Base-by-base conservation (phyloP, 2,113 vertebrate genomes). In the Gallinago paraguaiae region DNA sequence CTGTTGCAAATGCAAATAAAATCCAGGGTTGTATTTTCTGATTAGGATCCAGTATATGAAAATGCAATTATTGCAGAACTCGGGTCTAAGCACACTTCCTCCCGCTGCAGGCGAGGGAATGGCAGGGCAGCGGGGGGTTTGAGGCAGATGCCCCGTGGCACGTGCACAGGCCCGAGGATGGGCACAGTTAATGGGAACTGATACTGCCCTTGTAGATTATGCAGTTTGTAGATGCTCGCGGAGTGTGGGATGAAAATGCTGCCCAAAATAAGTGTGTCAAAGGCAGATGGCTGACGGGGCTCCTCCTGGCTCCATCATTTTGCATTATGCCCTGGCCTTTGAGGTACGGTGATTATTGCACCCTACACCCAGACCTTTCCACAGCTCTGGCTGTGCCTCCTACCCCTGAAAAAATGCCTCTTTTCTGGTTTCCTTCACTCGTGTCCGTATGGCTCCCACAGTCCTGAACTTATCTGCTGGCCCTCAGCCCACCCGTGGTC, bases 401-500 rank as follows among this genome's bases (percentile, higher is more conserved):
- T 14, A 13, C 24, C 12, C 74, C 68, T n/a, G 33, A 45, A 20
- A 53, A 54, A 61, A 17, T 2, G 31, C 24, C 10, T 51, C 65
- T 57, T 37, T 28, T 33, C 86, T 35, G 23, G 23, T 78, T 54
- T 43, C 48, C 31, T 15, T n/a, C 27, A 18, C 31, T 9, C 48
- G 45, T 37, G n/a, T 10, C 30, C 4, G 2, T 17, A 22, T 25
- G 6, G 18, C 46, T 56, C 23, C 12, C 74, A 11, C 28, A 5
- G 11, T 7, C 68, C 48, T 50, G 46, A 35, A 4, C 23, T 5
- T 10, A 7, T 7, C 53, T 33, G 68, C n/a, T 13, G 20, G 22
- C 76, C 75, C 46, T 25, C 1, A 5, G 57, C 43, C 25, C 11
- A 1, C 10, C 17, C 1, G 2, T 7, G 0, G 8, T 1, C 2